A percentile compares a stretch with the other conserved stretches of the same genome.
phyloP scores from a whole-genome alignment of 2,888 invertebrate genomes.

The Oligia fasciuncula region DNA sequence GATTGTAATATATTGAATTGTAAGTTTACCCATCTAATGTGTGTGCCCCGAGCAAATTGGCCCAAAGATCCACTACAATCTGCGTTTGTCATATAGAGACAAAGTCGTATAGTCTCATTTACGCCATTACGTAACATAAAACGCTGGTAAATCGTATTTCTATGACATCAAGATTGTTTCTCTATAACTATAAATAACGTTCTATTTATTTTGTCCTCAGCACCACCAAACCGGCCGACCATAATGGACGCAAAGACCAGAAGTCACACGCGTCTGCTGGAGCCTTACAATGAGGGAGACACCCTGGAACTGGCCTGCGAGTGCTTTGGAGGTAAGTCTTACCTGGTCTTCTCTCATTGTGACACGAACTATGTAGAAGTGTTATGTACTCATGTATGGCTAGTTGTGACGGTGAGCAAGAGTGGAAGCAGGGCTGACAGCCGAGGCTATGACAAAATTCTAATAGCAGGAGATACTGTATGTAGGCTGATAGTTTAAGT shows the following conservation, averaged over 20 bases:
- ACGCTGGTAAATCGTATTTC: not conserved
- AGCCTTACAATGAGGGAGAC: slow-evolving; percentile 96
- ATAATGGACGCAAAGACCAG: slow-evolving; percentile 94
- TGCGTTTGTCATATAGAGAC: not conserved
- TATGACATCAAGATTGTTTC: not conserved
- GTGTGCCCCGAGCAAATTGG: not conserved
- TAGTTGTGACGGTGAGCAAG: not conserved
- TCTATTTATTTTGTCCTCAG: slow-evolving; percentile 87
- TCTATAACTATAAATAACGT: not conserved
- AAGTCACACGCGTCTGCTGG: slow-evolving; percentile 93
- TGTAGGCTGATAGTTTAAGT: not conserved
- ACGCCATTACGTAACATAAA: not conserved
- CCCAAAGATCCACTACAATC: not conserved
- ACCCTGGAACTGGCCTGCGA: slow-evolving; percentile 95
- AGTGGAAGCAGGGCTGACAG: not conserved
- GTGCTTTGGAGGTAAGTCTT: slow-evolving; percentile 92
- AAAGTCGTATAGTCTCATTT: not conserved
- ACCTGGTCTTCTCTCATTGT: not conserved
- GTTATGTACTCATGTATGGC: not conserved
- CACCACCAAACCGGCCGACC: slow-evolving; percentile 94
- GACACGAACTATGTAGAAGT: not conserved
- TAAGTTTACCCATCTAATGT: not conserved
- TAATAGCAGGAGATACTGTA: not conserved
- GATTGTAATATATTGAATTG: not conserved
- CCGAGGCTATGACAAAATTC: not conserved